phyloP scores from a whole-genome alignment of 2,113 vertebrate genomes.

The Procapra przewalskii region DNA sequence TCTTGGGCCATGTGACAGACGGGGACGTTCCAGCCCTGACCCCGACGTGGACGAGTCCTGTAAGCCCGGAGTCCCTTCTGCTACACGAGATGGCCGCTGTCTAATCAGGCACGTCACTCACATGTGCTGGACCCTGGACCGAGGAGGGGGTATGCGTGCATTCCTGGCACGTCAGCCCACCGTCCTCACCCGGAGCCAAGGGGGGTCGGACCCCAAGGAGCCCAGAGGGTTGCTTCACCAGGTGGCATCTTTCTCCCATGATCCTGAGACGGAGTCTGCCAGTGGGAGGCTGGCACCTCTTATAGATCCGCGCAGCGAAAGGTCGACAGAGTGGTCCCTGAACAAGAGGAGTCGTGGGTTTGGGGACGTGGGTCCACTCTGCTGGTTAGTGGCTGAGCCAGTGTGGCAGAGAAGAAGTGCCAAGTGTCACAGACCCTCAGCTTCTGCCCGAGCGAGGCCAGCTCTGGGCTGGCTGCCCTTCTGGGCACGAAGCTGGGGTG shows the following conservation, averaged over 20 bases:
- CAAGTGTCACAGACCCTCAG: neutral
- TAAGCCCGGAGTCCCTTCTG: neutral
- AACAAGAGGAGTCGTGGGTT: neutral
- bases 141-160: neutral
- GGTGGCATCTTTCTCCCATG: neutral
- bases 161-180: fast-evolving
- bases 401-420: neutral
- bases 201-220: neutral
- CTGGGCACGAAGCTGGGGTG: neutral
- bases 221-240: neutral
- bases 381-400: neutral
- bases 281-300: neutral
- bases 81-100: neutral
- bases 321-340: fast-evolving
- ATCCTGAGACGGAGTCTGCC: neutral
- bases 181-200: neutral
- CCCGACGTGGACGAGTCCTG: neutral
- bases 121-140: neutral
- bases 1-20: neutral
- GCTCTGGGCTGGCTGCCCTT: neutral
- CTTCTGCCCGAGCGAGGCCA: neutral
- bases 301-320: neutral
- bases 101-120: neutral
- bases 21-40: fast-evolving
- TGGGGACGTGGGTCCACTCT: neutral